Evolutionary conservation across 2,888 invertebrate species (phyloP).

Genomic region (Aphidius colemani): DNA sequence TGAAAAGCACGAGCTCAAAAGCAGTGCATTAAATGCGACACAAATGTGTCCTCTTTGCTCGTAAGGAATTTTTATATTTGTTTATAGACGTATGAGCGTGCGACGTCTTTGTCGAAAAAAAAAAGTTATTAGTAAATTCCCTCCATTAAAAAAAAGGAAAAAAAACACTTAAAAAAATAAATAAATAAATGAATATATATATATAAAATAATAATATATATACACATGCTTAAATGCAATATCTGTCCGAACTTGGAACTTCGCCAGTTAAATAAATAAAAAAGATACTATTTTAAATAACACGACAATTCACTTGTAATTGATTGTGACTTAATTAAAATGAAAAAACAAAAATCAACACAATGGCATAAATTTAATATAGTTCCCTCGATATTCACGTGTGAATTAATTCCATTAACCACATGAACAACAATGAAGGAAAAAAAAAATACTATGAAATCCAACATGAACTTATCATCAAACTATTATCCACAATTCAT

Average conservation of each 20-base stretch:
- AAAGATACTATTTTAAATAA: constrained; percentile 56
- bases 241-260: constrained; percentile 2
- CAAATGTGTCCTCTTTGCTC: constrained; percentile 31
- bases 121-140: constrained; percentile 57
- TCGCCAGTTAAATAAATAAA: constrained; percentile 2
- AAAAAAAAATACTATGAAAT: constrained; percentile 30
- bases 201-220: constrained; percentile 46
- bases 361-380: constrained; percentile 28
- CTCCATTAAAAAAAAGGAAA: constrained; percentile 52
- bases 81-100: constrained; percentile 54
- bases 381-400: constrained; percentile 47
- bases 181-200: constrained; percentile 38
- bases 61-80: constrained; percentile 52
- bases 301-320: constrained; percentile 6
- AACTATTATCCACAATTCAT: constrained; percentile 38
- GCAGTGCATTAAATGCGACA: constrained; percentile 30
- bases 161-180: constrained; percentile 35
- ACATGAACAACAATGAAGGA: constrained; percentile 24
- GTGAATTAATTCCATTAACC: constrained; percentile 46
- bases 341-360: constrained; percentile 16
- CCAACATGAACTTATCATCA: constrained; percentile 39
- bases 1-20: constrained; percentile 27
- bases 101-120: constrained; percentile 45
- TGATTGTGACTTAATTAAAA: constrained; percentile 26
- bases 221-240: too few relatives aligned